Percentiles rank a stretch among this genome's conserved stretches.
Evolutionary conservation across 2,797 vertebrate species (phyloP).

Genomic region (Acrossocheilus wenchowensis): DNA sequence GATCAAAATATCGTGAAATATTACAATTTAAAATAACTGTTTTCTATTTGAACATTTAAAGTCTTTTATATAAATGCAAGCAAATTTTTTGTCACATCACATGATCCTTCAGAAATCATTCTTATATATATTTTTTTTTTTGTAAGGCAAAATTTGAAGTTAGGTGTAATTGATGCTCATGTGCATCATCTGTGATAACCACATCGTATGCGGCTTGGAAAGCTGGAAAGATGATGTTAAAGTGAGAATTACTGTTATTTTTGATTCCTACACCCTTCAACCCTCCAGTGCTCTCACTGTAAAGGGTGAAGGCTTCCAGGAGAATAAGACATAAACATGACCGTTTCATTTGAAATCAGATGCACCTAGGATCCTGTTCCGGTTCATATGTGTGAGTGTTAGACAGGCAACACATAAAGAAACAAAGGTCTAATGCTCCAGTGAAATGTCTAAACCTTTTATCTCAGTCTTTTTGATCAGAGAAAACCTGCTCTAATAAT

Average conservation of each 20-base stretch:
- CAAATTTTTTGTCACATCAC: background rate
- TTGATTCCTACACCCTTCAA: background rate
- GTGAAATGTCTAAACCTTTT: background rate
- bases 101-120: background rate
- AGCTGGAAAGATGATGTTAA: background rate
- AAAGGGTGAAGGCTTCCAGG: background rate
- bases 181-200: background rate
- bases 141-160: background rate
- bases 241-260: background rate
- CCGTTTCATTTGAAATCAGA: background rate
- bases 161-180: background rate
- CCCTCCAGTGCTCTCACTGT: background rate
- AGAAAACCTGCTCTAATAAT: conserved; percentile 13
- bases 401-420: background rate
- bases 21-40: background rate
- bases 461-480: conserved; percentile 8
- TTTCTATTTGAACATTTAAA: background rate
- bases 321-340: background rate
- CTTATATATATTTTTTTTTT: background rate
- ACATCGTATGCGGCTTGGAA: background rate
- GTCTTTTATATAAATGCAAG: too few species aligned
- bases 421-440: background rate
- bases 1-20: background rate
- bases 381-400: background rate
- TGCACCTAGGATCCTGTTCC: background rate